These are phyloP conservation scores for Daktulosphaira vitifoliae DNA, from an alignment of 1,140 invertebrate species.

Conservation along the genomic window DNA sequence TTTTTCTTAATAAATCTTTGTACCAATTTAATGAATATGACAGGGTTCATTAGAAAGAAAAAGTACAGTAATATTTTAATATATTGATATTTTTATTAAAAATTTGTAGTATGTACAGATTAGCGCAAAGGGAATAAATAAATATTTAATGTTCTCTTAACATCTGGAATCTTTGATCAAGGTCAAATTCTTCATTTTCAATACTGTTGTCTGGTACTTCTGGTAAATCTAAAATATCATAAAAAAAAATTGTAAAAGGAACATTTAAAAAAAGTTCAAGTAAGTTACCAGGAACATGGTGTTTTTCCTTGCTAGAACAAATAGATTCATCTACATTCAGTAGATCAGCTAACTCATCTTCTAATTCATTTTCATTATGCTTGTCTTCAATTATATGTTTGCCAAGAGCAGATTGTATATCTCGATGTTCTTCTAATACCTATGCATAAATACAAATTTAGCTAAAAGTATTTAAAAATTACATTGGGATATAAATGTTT, in stretches of 20 bases:
- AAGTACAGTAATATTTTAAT: too few relatives aligned
- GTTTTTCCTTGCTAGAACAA: background rate
- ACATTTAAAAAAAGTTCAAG: too few relatives aligned
- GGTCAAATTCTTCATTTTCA: slow-evolving; percentile 20
- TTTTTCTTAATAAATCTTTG: too few relatives aligned
- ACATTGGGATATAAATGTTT: too few relatives aligned
- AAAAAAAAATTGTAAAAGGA: too few relatives aligned
- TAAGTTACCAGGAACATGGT: slow-evolving; percentile 1
- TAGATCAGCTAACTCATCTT: slow-evolving; percentile 18
- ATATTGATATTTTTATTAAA: too few relatives aligned
- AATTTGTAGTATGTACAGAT: too few relatives aligned
- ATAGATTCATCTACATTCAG: background rate
- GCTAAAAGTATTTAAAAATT: too few relatives aligned
- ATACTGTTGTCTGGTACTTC: slow-evolving; percentile 17
- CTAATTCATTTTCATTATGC: slow-evolving; percentile 21
- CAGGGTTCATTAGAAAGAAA: too few relatives aligned
- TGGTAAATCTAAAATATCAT: slow-evolving; percentile 2
- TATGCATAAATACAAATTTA: too few relatives aligned
- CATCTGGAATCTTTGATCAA: background rate
- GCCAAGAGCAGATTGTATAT: slow-evolving; percentile 21
- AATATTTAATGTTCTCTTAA: slow-evolving; percentile 17
- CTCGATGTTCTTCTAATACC: slow-evolving; percentile 19
- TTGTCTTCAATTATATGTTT: slow-evolving; percentile 1
- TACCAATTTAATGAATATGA: too few relatives aligned
- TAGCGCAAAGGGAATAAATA: too few relatives aligned